Evolutionary conservation across 2,888 invertebrate genomes (phyloP), one percentile per base, ranked within the genome.

Genomic region (Oxycera nigricornis): DNA sequence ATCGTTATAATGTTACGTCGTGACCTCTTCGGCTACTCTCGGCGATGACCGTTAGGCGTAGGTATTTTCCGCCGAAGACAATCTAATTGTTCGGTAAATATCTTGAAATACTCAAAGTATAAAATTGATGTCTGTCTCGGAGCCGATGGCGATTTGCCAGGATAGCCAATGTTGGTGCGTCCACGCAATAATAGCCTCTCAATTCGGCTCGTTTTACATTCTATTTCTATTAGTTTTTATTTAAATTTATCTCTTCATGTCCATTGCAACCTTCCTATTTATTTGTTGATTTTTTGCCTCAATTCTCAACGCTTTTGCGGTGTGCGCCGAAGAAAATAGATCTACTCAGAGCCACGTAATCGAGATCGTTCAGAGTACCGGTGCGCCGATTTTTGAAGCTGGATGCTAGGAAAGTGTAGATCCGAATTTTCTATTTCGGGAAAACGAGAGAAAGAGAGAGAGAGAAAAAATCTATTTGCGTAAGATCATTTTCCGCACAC

Each of bases 381-480:
- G 39, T 24, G 65, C 65, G n/a, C 41, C 65, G 65, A 65, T 14
- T 41, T 14, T 65, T 17, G 14, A 65, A 65, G 26, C 39, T 30
- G 65, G 7, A 35, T 26, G 2, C 24, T 9, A 26, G 61, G 17
- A 14, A 11, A 41, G 73, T 72, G 73, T 67, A 76, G 77, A 77
- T 77, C 73, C 77, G 67, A 76, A 72, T 72, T 62, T 73, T 77
- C 77, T 77, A 78, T 78, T 78, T 78, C 76, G 74, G 78, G 78
- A 73, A 41, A 61, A n/a, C n/a, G n/a, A n/a, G n/a, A n/a, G n/a
- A n/a, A n/a, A n/a, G n/a, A n/a, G n/a, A n/a, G n/a, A n/a, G n/a
- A n/a, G 74, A 46, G 55, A 70, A 72, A 72, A 75, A 75, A 52
- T 77, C 78, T 78, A 78, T 78, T 78, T 78, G 77, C 75, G 78